Evolutionary conservation across 2,888 invertebrate species (phyloP), one percentile per base, ranked within the genome.

Genomic region (Meloe dianella): DNA sequence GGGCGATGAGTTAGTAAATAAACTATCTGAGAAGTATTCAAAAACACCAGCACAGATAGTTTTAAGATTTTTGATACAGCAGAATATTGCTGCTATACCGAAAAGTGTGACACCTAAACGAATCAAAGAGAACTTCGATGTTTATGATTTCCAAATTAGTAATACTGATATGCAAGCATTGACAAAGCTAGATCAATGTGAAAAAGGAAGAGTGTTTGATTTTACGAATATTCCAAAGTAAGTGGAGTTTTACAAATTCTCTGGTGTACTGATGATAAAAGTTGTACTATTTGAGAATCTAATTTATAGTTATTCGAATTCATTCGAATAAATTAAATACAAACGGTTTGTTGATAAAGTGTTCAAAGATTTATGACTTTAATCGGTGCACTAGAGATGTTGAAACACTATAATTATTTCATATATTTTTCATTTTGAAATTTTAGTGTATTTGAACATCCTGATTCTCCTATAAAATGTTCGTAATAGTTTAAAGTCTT

Each of bases 51-150:
- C 93, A 4, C 94, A 95, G 83, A 79, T 88, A n/a, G 83, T 92
- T 58, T 83, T 95, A 1, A 87, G 91, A 57, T 90, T 90, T 82
- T 84, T 89, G 22, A 75, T 93, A 14, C 92, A 95, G 80, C 87
- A 88, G 38, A 90, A 89, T 12, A 83, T 94, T 30, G 87, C 87
- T 6, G 89, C 90, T 41, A 93, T 95, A 75, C 94, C 95, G 7
- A 95, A 95, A 81, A 94, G 94, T 81, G 90, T 90, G 7, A 91
- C 90, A 80, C 83, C 89, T 0, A 78, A 83, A 1, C 87, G 94
- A 70, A 88, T 95, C 22, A 86, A 87, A 78, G 88, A 92, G 84
- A 95, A 95, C 78, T 87, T 93, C 58, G 83, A 90, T 63, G 80
- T 93, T 54, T 92, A 92, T 81, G 89, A 90, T 81, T 93, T 93